Base-by-base conservation (phyloP, 2,797 vertebrate species). In the Ciconia nigra region DNA sequence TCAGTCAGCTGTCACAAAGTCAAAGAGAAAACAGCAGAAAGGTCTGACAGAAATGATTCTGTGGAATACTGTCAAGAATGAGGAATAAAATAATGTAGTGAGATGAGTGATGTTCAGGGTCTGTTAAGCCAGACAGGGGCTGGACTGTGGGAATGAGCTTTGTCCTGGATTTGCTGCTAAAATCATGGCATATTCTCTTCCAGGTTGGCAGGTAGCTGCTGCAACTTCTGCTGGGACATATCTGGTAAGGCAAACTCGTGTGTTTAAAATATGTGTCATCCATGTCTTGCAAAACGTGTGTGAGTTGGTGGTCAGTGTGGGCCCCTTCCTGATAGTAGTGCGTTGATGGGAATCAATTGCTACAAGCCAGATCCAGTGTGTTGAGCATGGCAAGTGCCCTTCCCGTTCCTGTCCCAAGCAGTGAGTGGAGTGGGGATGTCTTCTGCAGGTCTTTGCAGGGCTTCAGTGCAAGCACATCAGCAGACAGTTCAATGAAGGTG, bases 171-270 rank as follows among this genome's bases (percentile, higher is more conserved):
- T 72, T 77, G 47, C 41, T 73, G 16, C 47, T 92, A 24, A 86
- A 63, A 55, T 52, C 78, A 7, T 0, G 6, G 10, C 37, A 21
- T 0, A 0, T 90, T 93, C 25, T 93, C 33, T 96, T 97, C 55
- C 74, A 97, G 97, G 93, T 29, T 91, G 96, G 80, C 77, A 65
- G 22, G 52, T 7, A 22, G 15, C 73, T 76, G 51, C 63, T 52
- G 51, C 39, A 44, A 4, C 70, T 66, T 85, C 66, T 35, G 24
- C 63, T 76, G 70, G 58, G 49, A 67, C 63, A 3, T 4, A 41
- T 8, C 69, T 77, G 85, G 97, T 97, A 91, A 96, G 96, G 35
- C 37, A 35, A 24, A 59, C 25, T 8, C 0, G 0, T 0, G 1
- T 39, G 18, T 55, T 44, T 42, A 8, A 42, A 55, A 25, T 51